Percentiles rank a stretch among this genome's conserved stretches.
These are phyloP conservation scores for Trinorchestia longiramus DNA, from an alignment of 1,140 invertebrate species.

Conservation along the genomic window DNA sequence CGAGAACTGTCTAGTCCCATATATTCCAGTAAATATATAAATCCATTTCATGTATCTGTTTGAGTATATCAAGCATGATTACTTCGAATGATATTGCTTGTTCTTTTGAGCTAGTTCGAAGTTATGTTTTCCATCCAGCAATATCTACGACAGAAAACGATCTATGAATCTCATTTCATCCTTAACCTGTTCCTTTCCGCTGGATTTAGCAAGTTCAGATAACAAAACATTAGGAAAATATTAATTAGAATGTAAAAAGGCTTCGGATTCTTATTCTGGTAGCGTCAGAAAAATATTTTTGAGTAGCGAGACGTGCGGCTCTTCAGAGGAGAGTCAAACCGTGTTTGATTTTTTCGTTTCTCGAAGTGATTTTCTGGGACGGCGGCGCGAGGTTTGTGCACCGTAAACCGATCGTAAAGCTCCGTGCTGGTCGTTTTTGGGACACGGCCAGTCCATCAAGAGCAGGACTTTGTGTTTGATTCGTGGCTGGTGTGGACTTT, in stretches of 20 bases:
- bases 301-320: background rate
- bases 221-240: background rate
- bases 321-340: background rate
- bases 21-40: no score
- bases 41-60: no score
- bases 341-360: background rate
- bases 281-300: background rate
- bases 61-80: no score
- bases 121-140: no score
- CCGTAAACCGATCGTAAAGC: constrained; percentile 6
- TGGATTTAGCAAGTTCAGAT: background rate
- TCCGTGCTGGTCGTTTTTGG: background rate
- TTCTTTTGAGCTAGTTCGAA: no score
- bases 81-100: no score
- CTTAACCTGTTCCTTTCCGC: background rate
- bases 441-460: constrained; percentile 9
- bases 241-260: background rate
- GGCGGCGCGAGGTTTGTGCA: background rate
- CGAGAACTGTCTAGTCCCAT: no score
- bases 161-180: background rate
- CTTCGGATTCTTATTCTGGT: no score
- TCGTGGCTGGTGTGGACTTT: constrained; percentile 20
- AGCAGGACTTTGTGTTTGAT: background rate
- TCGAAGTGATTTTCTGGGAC: background rate
- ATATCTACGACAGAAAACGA: no score